These are phyloP conservation scores for Agriopis leucophaearia DNA, from an alignment of 2,888 invertebrate species.

Conservation along the genomic window DNA sequence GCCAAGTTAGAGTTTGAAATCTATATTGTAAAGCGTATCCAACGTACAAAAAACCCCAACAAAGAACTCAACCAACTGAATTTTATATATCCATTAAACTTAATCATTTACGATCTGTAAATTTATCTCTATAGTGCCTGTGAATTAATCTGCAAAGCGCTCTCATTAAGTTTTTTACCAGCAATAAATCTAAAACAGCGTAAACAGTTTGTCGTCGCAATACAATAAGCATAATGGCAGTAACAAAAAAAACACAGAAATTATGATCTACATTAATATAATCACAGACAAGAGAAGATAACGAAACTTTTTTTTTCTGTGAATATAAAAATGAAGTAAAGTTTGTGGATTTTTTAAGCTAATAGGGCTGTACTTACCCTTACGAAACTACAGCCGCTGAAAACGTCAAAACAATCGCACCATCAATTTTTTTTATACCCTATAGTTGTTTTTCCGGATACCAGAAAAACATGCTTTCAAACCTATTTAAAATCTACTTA, in stretches of 20 bases:
- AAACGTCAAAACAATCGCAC: no score
- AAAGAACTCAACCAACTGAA: not conserved
- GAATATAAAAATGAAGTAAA: no score
- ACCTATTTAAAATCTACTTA: not conserved
- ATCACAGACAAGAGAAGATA: no score
- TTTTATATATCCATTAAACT: not conserved
- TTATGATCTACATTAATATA: no score
- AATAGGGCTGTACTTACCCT: no score
- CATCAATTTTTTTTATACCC: not conserved
- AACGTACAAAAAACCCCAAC: not conserved
- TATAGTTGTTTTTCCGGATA: not conserved
- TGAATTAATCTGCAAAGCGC: conserved; percentile 47
- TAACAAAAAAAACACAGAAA: no score
- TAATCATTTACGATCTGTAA: conserved; percentile 2
- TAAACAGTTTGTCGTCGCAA: conserved; percentile 61
- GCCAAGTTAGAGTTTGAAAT: no score
- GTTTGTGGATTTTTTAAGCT: no score
- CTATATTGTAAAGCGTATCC: no score
- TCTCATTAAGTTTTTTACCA: conserved; percentile 74
- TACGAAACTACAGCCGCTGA: no score
- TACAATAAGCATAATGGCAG: conserved; percentile 41
- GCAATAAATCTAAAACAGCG: conserved; percentile 71
- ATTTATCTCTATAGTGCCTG: conserved; percentile 11
- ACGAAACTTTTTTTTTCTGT: no score
- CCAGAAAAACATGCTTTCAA: not conserved